Base-by-base conservation (phyloP, 2,113 vertebrate genomes). In the Ciconia maguari region DNA sequence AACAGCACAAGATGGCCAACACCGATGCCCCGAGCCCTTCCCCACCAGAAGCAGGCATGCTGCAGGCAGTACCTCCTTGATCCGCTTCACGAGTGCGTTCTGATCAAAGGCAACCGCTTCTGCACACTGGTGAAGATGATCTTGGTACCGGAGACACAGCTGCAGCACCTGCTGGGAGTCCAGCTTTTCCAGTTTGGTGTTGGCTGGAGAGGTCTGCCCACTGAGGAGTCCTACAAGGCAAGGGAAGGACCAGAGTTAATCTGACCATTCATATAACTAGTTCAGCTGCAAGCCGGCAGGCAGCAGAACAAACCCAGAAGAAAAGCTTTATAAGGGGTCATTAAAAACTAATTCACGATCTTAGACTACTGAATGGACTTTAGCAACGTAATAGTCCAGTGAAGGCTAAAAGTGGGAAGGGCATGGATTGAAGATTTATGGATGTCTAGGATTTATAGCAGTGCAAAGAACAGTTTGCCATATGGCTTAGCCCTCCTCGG, bases 31-130 rank as follows among this genome's bases (percentile, higher is more conserved):
- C 2, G 0, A 80, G 52, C 41, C 36, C 55, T 10, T 38, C 34
- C 77, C 81, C 41, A 12, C 1, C 16, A 52, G 20, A 26, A 62
- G 38, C 2, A 0, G n/a, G 41, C n/a, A 42, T 0, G 1, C 49
- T 14, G 24, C 27, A 1, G 14, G 32, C 29, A 25, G n/a, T 96
- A 99, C 99, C 99, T 99, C 99, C 97, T 99, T 99, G 95, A 99
- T 99, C 69, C 99, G 98, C 70, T 99, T 99, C 72, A 99, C 99
- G 27, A 99, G 97, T 4, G 99, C 99, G 2, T 99, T 99, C 98
- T 99, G 99, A 96, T 99, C 99, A 25, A 99, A 99, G 86, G 99
- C 98, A 54, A 99, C 99, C 0, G 99, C 99, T 97, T 99, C 99
- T 0, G 99, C 99, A 13, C 99, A 99, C 97, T 99, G 99, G 60